These are phyloP conservation scores for Apis dorsata DNA, from an alignment of 1,140 invertebrate species.

Conservation along the genomic window DNA sequence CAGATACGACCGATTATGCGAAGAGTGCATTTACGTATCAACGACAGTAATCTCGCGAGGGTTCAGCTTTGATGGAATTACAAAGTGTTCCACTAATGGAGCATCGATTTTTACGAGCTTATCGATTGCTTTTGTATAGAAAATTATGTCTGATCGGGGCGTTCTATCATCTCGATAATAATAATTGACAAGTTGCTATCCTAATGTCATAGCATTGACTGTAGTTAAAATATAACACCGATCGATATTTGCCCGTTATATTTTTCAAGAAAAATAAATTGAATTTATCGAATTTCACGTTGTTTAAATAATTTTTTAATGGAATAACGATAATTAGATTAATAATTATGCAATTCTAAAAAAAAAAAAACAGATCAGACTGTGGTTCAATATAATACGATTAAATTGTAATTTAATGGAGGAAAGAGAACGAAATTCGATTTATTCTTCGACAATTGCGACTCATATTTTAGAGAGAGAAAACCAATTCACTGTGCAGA, in stretches of 20 bases:
- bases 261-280: background rate
- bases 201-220: no score
- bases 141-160: background rate
- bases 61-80: constrained; percentile 33
- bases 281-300: background rate
- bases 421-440: background rate
- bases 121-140: background rate
- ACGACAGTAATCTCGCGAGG: constrained; percentile 47
- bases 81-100: constrained; percentile 30
- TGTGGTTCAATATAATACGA: background rate
- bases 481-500: background rate
- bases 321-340: no score
- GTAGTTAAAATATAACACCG: background rate
- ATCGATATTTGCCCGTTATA: no score
- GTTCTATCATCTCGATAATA: background rate
- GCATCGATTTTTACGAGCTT: background rate
- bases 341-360: background rate
- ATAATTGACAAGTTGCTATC: background rate
- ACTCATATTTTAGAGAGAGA: background rate
- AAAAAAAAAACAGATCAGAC: background rate
- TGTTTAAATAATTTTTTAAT: background rate
- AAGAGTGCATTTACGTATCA: constrained; percentile 52
- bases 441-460: background rate
- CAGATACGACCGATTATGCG: constrained; percentile 32
- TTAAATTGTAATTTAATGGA: background rate